Evolutionary conservation across 2,888 invertebrate genomes (phyloP).

Genomic region (Malacosoma neustria): DNA sequence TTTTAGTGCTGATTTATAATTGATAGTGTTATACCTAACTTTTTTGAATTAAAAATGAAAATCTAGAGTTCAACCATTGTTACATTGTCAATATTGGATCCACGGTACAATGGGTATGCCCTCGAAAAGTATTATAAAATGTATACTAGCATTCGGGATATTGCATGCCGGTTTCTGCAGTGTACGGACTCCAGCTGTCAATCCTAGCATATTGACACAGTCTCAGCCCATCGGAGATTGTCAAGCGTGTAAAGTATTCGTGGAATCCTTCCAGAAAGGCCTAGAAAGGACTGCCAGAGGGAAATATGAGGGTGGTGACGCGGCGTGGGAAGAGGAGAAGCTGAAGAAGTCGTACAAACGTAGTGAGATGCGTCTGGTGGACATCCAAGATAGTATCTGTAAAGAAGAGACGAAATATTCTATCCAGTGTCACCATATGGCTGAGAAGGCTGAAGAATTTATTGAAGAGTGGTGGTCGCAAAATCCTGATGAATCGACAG

Average conservation of each 20-base stretch:
- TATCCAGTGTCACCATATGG: constrained; percentile 87
- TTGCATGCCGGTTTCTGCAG: constrained; percentile 26
- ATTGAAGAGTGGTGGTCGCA: constrained; percentile 93
- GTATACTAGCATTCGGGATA: constrained; percentile 17
- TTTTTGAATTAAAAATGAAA: not conserved
- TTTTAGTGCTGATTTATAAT: too few species aligned
- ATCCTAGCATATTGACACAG: constrained; percentile 37
- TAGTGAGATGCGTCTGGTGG: constrained; percentile 92
- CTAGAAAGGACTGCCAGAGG: constrained; percentile 87
- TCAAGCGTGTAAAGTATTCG: constrained; percentile 82
- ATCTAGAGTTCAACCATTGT: not conserved
- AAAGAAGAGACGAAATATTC: constrained; percentile 81
- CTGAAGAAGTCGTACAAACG: constrained; percentile 85
- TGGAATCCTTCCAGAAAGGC: constrained; percentile 86
- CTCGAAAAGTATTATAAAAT: constrained; percentile 12
- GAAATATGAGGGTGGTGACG: constrained; percentile 94
- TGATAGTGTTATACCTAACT: too few species aligned
- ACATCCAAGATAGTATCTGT: constrained; percentile 93
- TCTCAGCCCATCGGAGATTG: constrained; percentile 81
- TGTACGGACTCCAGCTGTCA: constrained; percentile 33
- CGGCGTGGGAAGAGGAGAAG: constrained; percentile 95
- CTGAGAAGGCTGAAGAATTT: constrained; percentile 86
- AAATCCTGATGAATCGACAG: constrained; percentile 52
- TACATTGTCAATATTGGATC: constrained; percentile 25
- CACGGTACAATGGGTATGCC: constrained; percentile 23